A percentile compares a stretch with the other conserved stretches of the same genome.
phyloP scores from a whole-genome alignment of 2,888 invertebrate genomes.

The Trissoscelio sp. region DNA sequence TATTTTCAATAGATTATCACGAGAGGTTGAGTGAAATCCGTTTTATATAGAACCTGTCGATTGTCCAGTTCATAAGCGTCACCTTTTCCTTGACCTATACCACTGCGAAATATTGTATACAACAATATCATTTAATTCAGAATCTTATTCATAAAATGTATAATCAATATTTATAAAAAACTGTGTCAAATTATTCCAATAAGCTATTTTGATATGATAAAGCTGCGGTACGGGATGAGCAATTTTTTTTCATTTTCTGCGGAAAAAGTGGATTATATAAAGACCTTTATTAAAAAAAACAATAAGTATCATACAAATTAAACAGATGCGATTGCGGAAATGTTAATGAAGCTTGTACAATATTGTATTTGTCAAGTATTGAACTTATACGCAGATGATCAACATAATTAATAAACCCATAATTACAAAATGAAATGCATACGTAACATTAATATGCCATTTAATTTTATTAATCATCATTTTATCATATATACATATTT shows the following conservation, averaged over 20 bases:
- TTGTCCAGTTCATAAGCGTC: conserved; percentile 40
- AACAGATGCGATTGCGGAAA: not conserved
- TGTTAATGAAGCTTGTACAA: too few relatives aligned
- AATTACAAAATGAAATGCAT: conserved; percentile 11
- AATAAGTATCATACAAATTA: too few relatives aligned
- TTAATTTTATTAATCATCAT: conserved; percentile 31
- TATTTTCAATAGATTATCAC: conserved; percentile 41
- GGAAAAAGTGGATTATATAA: not conserved
- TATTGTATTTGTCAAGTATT: too few relatives aligned
- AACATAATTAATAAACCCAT: too few relatives aligned
- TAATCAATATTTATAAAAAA: not conserved
- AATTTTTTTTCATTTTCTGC: not conserved
- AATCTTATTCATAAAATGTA: conserved; percentile 3
- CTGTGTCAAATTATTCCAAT: not conserved
- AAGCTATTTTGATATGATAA: not conserved
- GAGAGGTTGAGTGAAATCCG: conserved; percentile 28
- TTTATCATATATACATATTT: conserved; percentile 2
- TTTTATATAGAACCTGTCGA: conserved; percentile 30
- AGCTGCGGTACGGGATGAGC: not conserved
- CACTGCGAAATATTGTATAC: not conserved
- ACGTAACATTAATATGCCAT: not conserved
- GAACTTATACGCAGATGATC: too few relatives aligned
- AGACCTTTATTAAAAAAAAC: not conserved
- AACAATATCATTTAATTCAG: conserved; percentile 1
- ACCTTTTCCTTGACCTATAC: conserved; percentile 41